Percentiles rank a stretch among this genome's conserved stretches.
These are phyloP conservation scores for Apaloderma vittatum DNA, from an alignment of 2,113 vertebrate genomes.

Conservation along the genomic window DNA sequence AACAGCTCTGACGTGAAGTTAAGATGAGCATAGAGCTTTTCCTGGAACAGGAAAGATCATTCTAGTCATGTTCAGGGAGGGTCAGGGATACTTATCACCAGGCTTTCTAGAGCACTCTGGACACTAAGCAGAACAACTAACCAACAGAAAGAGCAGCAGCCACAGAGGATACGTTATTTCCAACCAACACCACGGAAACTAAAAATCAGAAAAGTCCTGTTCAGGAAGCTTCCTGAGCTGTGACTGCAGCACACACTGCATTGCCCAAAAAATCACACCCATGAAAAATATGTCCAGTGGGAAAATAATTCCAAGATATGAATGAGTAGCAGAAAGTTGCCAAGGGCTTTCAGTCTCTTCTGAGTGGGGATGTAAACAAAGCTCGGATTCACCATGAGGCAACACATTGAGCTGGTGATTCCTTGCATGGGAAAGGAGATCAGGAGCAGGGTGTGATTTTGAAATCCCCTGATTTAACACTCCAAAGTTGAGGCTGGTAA, in stretches of 20 bases:
- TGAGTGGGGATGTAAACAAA: not conserved
- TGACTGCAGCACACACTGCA: not conserved
- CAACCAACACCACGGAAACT: not conserved
- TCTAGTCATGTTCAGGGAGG: not conserved
- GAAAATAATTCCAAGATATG: not conserved
- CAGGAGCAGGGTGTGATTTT: not conserved
- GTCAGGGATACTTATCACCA: not conserved
- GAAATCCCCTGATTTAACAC: not conserved
- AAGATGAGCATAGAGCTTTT: not conserved
- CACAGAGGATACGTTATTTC: not conserved
- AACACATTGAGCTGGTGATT: not conserved
- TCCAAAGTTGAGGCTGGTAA: not conserved
- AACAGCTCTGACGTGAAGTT: not conserved
- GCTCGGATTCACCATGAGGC: not conserved
- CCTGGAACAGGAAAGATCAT: not conserved
- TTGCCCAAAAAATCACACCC: slow-evolving; percentile 35
- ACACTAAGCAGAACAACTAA: not conserved
- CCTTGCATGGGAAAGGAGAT: not conserved
- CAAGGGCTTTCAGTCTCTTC: not conserved
- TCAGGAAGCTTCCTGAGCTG: slow-evolving; percentile 16
- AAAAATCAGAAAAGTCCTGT: not conserved
- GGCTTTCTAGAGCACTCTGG: not conserved
- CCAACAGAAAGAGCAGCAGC: not conserved
- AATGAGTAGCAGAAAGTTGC: not conserved
- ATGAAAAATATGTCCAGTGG: slow-evolving; percentile 1